Evolutionary conservation across 2,797 vertebrate genomes (phyloP).

Genomic region (Chelon labrosus): DNA sequence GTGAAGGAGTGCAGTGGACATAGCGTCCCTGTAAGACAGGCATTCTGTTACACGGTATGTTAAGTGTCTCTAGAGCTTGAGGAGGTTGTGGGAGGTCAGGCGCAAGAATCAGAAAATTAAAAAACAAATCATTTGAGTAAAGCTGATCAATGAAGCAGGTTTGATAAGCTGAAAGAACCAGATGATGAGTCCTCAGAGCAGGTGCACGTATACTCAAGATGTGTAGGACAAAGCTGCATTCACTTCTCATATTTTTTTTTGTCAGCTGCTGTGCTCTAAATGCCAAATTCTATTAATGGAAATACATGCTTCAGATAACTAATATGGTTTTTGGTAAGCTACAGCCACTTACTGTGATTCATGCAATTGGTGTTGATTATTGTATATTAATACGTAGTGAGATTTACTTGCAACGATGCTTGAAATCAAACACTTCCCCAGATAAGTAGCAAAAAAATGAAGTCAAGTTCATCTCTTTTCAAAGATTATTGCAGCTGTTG

Average conservation of each 20-base stretch:
- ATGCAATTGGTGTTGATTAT: conserved; percentile 4
- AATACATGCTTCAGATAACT: conserved; percentile 9
- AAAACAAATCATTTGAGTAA: conserved; percentile 44
- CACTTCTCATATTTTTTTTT: not conserved
- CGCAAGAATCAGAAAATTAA: conserved; percentile 26
- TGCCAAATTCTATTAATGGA: not conserved
- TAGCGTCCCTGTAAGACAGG: conserved; percentile 61
- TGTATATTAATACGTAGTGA: conserved; percentile 10
- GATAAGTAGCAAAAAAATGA: not conserved
- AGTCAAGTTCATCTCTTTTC: conserved; percentile 24
- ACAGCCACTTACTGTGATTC: not conserved
- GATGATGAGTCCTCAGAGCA: conserved; percentile 24
- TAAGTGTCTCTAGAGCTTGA: conserved; percentile 60
- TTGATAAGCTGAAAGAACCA: not conserved
- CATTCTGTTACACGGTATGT: conserved; percentile 67
- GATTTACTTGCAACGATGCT: conserved; percentile 9
- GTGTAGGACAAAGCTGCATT: not conserved
- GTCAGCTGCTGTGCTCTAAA: conserved; percentile 6
- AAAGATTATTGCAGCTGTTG: not conserved
- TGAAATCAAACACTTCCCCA: conserved; percentile 22
- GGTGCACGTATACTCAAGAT: conserved; percentile 4
- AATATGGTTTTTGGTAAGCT: conserved; percentile 16
- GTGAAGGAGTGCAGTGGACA: conserved; percentile 66
- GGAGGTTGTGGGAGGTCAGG: conserved; percentile 38
- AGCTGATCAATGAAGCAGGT: not conserved